phyloP scores from a whole-genome alignment of 2,113 vertebrate genomes.

The Aegithalos caudatus region DNA sequence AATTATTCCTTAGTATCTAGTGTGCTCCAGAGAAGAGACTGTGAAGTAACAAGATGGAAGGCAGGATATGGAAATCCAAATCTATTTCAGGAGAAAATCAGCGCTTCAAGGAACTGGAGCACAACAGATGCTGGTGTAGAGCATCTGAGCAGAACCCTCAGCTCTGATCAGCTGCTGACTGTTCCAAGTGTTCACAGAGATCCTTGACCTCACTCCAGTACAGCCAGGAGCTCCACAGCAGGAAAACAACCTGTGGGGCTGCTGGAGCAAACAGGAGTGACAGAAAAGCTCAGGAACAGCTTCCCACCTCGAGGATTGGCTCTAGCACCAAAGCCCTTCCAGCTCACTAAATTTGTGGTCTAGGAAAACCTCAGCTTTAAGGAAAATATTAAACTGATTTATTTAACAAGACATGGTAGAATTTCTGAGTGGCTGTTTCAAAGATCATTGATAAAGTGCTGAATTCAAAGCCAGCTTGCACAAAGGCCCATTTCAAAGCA shows the following conservation, averaged over 20 bases:
- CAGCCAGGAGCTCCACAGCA: not conserved
- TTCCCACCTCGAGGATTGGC: not conserved
- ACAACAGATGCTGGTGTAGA: not conserved
- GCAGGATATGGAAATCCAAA: not conserved
- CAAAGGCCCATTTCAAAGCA: not conserved
- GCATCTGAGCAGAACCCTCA: not conserved
- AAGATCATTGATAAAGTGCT: not conserved
- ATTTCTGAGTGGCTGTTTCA: not conserved
- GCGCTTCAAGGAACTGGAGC: rapidly evolving
- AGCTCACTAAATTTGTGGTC: not conserved
- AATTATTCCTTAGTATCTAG: not conserved
- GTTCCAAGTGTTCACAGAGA: not conserved
- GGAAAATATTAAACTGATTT: not conserved
- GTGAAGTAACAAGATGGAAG: not conserved
- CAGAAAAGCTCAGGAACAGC: not conserved
- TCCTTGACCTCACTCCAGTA: rapidly evolving
- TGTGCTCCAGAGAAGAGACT: not conserved
- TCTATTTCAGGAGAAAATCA: not conserved
- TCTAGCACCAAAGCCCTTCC: not conserved
- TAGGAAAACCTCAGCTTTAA: not conserved
- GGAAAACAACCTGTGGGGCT: not conserved
- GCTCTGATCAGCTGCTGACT: not conserved
- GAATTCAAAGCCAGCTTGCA: not conserved
- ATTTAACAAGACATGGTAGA: not conserved
- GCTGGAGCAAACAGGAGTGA: not conserved